A percentile compares a stretch with the other conserved stretches of the same genome.
These are phyloP conservation scores for Leptodactylus fallax DNA, from an alignment of 2,797 vertebrate species.

Conservation along the genomic window DNA sequence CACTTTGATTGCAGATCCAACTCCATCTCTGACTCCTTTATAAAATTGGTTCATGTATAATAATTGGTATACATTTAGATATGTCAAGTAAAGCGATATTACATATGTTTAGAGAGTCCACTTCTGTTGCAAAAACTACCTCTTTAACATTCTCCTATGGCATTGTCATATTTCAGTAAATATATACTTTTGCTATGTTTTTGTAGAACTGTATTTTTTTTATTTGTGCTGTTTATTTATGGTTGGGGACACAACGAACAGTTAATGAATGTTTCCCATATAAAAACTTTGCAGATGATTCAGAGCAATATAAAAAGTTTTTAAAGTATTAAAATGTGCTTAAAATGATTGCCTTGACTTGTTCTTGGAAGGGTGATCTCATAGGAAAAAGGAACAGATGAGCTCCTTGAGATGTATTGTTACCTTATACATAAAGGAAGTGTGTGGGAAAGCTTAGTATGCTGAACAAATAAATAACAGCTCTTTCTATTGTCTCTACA, in stretches of 20 bases:
- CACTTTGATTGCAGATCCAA: too few species aligned
- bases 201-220: too few species aligned
- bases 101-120: too few species aligned
- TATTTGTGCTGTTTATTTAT: neutral
- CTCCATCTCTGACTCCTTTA: too few species aligned
- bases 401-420: neutral
- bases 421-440: neutral
- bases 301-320: neutral
- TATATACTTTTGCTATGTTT: neutral
- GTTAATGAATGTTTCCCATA: neutral
- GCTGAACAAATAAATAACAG: neutral
- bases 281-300: neutral
- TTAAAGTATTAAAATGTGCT: neutral
- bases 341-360: neutral
- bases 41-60: too few species aligned
- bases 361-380: neutral
- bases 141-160: neutral
- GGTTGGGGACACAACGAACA: neutral
- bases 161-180: neutral
- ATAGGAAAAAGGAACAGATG: conserved; percentile 11
- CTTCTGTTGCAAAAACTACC: neutral
- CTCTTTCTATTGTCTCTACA: neutral
- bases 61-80: too few species aligned
- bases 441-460: neutral
- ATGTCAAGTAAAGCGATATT: too few species aligned